Conservation (phyloP, 2,888 invertebrate genomes). For the Meghimatium bilineatum region DNA sequence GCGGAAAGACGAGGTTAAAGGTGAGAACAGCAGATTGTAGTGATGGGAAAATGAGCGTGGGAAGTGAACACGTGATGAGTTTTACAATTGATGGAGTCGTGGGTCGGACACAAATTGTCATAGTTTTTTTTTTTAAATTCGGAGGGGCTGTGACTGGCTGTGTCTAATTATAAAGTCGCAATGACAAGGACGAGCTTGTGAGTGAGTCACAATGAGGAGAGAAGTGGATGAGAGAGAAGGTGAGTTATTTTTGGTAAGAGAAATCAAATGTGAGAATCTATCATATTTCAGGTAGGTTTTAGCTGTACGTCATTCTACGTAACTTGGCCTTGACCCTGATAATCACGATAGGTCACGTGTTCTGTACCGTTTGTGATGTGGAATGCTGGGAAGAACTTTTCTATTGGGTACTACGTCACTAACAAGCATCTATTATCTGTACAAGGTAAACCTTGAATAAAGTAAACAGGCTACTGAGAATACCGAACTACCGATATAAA, state of each 20-base stretch:
- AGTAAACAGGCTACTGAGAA: too few relatives aligned
- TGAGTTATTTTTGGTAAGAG: not conserved
- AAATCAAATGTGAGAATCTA: too few relatives aligned
- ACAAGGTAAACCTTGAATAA: too few relatives aligned
- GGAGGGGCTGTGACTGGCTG: not conserved
- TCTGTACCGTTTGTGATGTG: too few relatives aligned
- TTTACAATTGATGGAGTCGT: not conserved
- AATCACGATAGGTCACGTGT: too few relatives aligned
- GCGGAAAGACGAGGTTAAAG: not conserved
- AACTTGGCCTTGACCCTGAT: too few relatives aligned
- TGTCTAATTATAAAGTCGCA: not conserved
- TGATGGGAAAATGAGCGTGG: slow-evolving; percentile 16
- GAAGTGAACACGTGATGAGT: not conserved
- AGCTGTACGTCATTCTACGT: too few relatives aligned
- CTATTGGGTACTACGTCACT: too few relatives aligned
- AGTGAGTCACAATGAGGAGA: not conserved
- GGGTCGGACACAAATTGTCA: not conserved
- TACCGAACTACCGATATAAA: too few relatives aligned
- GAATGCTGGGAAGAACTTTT: too few relatives aligned
- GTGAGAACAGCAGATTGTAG: not conserved
- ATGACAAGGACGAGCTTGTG: not conserved
- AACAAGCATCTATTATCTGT: too few relatives aligned
- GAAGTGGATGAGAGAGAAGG: not conserved
- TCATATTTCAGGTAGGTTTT: too few relatives aligned
- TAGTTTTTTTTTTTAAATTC: not conserved